Base-by-base conservation (phyloP, 2,888 invertebrate genomes). In the Acleris emargana region DNA sequence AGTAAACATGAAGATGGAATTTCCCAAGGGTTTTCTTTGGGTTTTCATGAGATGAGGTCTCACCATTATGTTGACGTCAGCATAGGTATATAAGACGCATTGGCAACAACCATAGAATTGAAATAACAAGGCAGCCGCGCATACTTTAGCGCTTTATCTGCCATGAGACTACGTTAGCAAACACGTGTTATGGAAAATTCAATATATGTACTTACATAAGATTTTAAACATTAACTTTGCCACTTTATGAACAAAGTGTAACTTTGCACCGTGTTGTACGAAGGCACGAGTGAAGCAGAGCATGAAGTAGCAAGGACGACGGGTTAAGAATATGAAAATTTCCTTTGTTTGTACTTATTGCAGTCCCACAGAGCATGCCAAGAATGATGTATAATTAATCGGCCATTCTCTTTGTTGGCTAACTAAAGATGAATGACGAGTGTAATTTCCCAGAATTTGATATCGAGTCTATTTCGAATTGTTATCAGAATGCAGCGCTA, bases 281-380 rank as follows among this genome's bases (percentile, higher is more conserved):
- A 52, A 61, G 45, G 51, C 49, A 13, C 25, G 61, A 51, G 76
- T 76, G 78, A 77, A 81, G 75, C 82, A 74, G 75, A 80, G 75
- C 79, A 72, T 80, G 75, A 75, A 62, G 68, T 64, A 62, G 69
- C 84, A 82, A 83, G 84, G 83, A 77, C 77, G 76, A 75, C 79
- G 71, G 71, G 76, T 78, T 70, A 61, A 74, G 73, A 75, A 80
- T 77, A 79, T 75, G 76, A 71, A 76, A 74, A 72, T 72, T 71
- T 71, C 73, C 77, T 81, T 82, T 80, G 79, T 77, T 76, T 76
- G 72, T 70, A 68, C 68, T 66, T 54, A 64, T 42, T 32, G 61
- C 43, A 52, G 18, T 25, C 20, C 47, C 49, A 58, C 9, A 20
- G 58, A 58, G 45, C 45, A 66, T 57, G 57, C 51, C 50, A 64